A percentile compares a stretch with the other conserved stretches of the same genome.
Conservation (phyloP, 2,888 invertebrate genomes). For the Mythimna loreyi region DNA sequence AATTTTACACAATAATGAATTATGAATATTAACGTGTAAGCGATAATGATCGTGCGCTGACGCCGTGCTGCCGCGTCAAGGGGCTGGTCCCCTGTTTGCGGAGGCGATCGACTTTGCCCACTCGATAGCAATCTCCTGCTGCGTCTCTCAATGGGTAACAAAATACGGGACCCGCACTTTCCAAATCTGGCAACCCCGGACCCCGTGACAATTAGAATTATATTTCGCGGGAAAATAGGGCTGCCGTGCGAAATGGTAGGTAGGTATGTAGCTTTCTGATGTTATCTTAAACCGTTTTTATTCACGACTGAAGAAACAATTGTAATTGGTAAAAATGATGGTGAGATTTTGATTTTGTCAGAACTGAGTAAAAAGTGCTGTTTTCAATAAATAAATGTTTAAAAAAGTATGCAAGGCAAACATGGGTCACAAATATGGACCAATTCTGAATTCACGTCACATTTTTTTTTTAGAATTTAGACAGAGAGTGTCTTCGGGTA, state of each 20-base stretch:
- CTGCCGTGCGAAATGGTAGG: constrained; percentile 54
- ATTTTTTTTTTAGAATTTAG: neutral
- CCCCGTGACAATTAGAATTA: constrained; percentile 72
- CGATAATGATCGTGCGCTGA: constrained; percentile 82
- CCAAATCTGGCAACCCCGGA: constrained; percentile 70
- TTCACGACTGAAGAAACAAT: constrained; percentile 3
- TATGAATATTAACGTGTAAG: constrained; percentile 83
- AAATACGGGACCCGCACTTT: constrained; percentile 79
- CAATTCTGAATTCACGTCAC: neutral
- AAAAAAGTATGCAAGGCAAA: neutral
- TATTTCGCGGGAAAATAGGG: constrained; percentile 71
- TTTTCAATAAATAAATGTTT: neutral
- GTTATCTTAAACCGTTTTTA: constrained; percentile 15
- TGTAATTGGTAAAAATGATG: neutral
- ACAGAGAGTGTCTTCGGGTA: neutral
- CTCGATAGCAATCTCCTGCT: constrained; percentile 79
- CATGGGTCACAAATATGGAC: neutral
- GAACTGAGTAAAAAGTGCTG: neutral
- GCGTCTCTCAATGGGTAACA: constrained; percentile 67
- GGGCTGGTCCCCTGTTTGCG: constrained; percentile 72
- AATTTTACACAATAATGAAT: constrained; percentile 76
- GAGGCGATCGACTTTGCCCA: constrained; percentile 75
- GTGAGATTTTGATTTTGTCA: neutral
- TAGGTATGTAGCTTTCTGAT: constrained; percentile 33
- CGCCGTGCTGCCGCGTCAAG: constrained; percentile 65